A percentile compares a stretch with the other conserved stretches of the same genome.
These are phyloP conservation scores for Steinernema khuongi DNA, from an alignment of 1,140 invertebrate species.

Conservation along the genomic window DNA sequence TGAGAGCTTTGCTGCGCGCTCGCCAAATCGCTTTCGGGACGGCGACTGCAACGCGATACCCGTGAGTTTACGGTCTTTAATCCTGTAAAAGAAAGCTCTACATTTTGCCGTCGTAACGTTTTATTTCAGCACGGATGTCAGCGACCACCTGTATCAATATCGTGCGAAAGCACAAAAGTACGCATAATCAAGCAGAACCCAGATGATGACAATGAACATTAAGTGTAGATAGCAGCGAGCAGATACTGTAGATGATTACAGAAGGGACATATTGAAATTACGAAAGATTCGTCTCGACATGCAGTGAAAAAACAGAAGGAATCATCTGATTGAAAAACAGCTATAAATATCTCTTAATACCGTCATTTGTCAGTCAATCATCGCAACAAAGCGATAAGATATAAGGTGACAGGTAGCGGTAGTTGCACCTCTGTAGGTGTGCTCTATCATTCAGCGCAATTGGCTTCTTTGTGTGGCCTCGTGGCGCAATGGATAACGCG, in stretches of 20 bases:
- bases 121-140: neutral
- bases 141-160: neutral
- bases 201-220: too few species aligned
- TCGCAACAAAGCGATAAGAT: neutral
- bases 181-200: too few species aligned
- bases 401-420: neutral
- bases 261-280: neutral
- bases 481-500: too few species aligned
- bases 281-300: neutral
- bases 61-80: neutral
- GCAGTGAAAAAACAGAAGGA: neutral
- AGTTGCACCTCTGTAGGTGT: too few species aligned
- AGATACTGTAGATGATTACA: neutral
- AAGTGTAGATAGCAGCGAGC: neutral
- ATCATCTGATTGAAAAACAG: neutral
- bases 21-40: neutral
- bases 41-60: neutral
- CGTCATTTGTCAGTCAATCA: neutral
- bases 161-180: too few species aligned
- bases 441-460: too few species aligned
- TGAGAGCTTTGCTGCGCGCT: neutral
- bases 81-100: neutral
- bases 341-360: neutral
- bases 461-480: too few species aligned
- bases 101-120: neutral